phyloP scores from a whole-genome alignment of 1,140 invertebrate genomes.

The Bombus superbus region DNA sequence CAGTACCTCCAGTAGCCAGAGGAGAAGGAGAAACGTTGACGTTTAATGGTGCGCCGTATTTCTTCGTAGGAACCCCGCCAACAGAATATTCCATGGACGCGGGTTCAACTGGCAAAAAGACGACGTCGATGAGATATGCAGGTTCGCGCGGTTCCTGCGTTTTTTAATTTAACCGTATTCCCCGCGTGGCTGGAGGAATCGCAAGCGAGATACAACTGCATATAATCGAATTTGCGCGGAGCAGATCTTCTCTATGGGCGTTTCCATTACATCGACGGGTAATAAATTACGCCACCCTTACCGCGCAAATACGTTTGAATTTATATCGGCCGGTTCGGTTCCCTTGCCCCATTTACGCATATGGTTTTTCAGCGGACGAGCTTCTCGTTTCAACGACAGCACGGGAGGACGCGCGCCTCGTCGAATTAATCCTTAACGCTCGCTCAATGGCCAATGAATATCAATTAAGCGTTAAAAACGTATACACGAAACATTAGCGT shows the following conservation, averaged over 20 bases:
- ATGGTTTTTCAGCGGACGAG: conserved; percentile 59
- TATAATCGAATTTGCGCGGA: conserved; percentile 68
- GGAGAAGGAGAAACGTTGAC: background rate
- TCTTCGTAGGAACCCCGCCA: background rate
- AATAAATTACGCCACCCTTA: conserved; percentile 70
- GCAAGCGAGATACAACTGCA: conserved; percentile 59
- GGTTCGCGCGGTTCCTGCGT: conserved; percentile 41
- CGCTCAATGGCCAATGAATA: background rate
- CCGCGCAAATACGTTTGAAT: conserved; percentile 68
- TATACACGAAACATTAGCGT: no score
- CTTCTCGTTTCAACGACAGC: background rate
- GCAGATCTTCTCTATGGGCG: conserved; percentile 66
- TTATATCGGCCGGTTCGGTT: conserved; percentile 53
- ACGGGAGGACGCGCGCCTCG: no score
- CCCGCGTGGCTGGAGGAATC: conserved; percentile 49
- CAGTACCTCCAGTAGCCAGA: background rate
- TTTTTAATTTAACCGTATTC: conserved; percentile 62
- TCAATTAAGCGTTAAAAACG: background rate
- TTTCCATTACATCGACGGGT: conserved; percentile 64
- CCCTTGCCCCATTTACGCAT: conserved; percentile 70
- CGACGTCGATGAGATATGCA: conserved; percentile 58
- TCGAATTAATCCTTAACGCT: no score
- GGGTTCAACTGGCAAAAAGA: conserved; percentile 15
- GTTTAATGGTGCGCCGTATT: conserved; percentile 14
- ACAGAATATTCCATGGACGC: conserved; percentile 21